Evolutionary conservation across 2,797 vertebrate species (phyloP).

Genomic region (Bradypodion ventrale): DNA sequence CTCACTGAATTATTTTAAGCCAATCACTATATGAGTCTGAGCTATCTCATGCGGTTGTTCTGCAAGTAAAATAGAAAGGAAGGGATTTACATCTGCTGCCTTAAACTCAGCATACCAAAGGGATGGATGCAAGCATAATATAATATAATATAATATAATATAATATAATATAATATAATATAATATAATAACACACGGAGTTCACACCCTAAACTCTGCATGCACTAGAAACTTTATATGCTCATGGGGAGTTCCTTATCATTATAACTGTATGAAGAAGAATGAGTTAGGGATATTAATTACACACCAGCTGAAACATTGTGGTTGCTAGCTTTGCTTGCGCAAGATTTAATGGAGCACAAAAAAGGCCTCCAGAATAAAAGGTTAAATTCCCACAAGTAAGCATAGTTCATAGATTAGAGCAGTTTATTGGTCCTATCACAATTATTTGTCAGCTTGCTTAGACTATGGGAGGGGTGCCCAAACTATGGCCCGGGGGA

Average conservation of each 20-base stretch:
- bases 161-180: no score
- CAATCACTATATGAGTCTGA: no score
- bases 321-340: neutral
- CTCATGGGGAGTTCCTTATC: neutral
- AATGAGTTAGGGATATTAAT: neutral
- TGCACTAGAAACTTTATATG: neutral
- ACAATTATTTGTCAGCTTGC: conserved; percentile 1
- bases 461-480: no score
- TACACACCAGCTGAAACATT: neutral
- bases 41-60: no score
- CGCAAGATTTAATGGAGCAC: neutral
- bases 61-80: no score
- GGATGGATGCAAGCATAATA: no score
- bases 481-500: no score
- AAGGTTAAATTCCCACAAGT: neutral
- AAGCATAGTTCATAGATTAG: neutral
- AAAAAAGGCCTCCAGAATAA: neutral
- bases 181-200: neutral
- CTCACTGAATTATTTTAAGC: no score
- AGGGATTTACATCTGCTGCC: no score
- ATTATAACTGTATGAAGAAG: conserved; percentile 8
- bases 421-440: neutral
- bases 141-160: no score
- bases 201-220: neutral
- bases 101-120: no score